Evolutionary conservation across 2,797 vertebrate species (phyloP).

Genomic region (Danio kyathit): DNA sequence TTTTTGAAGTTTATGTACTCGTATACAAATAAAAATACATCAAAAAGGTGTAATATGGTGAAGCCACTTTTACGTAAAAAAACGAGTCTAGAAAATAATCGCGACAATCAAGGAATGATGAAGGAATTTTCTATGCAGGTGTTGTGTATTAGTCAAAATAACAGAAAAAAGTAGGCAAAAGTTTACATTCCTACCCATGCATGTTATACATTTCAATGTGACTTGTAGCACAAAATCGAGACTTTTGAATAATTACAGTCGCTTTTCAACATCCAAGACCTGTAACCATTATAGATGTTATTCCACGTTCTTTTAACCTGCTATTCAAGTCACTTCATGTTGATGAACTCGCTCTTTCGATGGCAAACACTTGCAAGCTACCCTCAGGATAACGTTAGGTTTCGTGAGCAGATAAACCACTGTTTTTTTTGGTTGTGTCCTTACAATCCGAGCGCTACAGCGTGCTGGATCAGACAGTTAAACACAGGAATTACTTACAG

Average conservation of each 20-base stretch:
- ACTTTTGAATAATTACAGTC: conserved; percentile 64
- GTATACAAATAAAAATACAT: conserved; percentile 76
- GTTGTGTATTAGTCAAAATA: conserved; percentile 57
- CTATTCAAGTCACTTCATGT: conserved; percentile 18
- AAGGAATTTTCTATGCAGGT: conserved; percentile 59
- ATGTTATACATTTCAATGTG: conserved; percentile 76
- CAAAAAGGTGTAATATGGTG: conserved; percentile 70
- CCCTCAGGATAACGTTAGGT: conserved; percentile 56
- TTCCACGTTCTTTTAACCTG: conserved; percentile 35
- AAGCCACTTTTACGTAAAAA: conserved; percentile 66
- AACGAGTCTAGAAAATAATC: conserved; percentile 55
- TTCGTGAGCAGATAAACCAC: conserved; percentile 63
- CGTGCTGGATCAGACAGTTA: conserved; percentile 66
- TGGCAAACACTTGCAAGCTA: conserved; percentile 63
- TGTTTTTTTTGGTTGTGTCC: conserved; percentile 60
- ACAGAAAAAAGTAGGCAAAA: conserved; percentile 57
- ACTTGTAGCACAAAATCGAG: conserved; percentile 69
- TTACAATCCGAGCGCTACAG: conserved; percentile 68
- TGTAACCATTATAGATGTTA: conserved; percentile 59
- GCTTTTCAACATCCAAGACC: conserved; percentile 49
- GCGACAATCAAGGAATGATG: conserved; percentile 69
- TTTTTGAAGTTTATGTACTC: conserved; percentile 67
- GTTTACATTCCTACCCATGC: conserved; percentile 81
- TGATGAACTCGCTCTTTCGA: background rate
- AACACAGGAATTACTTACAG: conserved; percentile 62